Evolutionary conservation across 2,888 invertebrate genomes (phyloP).

Genomic region (Hemicrepidius hirtus): DNA sequence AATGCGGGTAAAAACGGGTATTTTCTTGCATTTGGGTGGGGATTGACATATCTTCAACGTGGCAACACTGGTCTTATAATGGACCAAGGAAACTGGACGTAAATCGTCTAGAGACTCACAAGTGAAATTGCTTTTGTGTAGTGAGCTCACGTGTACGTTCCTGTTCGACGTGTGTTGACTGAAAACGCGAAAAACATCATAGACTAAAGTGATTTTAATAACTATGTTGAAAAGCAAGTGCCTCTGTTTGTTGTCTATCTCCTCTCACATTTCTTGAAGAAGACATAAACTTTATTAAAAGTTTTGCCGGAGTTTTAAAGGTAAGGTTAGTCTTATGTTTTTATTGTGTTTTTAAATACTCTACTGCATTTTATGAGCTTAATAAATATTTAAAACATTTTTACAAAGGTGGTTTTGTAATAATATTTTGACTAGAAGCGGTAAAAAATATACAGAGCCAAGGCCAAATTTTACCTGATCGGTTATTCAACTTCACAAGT

Average conservation of each 20-base stretch:
- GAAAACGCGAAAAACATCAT: conserved; percentile 13
- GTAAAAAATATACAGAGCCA: conserved; percentile 38
- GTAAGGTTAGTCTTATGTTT: conserved; percentile 53
- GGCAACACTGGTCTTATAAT: conserved; percentile 42
- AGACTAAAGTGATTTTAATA: background rate
- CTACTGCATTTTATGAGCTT: conserved; percentile 8
- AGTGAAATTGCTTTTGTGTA: conserved; percentile 30
- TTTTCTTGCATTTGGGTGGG: no score
- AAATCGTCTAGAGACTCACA: conserved; percentile 32
- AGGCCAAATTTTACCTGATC: conserved; percentile 56
- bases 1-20: no score
- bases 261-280: conserved; percentile 6
- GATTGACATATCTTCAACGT: no score
- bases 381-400: background rate
- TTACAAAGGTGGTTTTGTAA: background rate
- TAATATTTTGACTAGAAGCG: conserved; percentile 34
- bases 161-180: conserved; percentile 13
- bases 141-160: background rate
- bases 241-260: background rate
- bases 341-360: conserved; percentile 36
- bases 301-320: conserved; percentile 31
- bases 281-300: conserved; percentile 6
- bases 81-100: conserved; percentile 50
- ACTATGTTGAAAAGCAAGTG: conserved; percentile 30
- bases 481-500: conserved; percentile 56